Base-by-base conservation (phyloP, 2,113 vertebrate genomes). In the Microcebus griseorufus region DNA sequence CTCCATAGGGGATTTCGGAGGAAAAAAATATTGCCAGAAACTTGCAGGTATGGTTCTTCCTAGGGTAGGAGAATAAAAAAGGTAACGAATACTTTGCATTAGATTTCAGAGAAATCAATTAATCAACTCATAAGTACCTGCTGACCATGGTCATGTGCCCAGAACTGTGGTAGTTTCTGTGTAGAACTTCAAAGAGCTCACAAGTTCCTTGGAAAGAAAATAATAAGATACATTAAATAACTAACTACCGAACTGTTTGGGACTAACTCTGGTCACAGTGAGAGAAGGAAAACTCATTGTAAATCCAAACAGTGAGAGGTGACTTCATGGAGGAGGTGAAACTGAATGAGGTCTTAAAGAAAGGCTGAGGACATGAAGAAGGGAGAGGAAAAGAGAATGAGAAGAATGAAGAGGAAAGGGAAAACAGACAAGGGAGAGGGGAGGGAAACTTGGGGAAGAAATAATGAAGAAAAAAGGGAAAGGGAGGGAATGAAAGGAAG, bases 181-280 rank as follows among this genome's bases (percentile, higher is more conserved):
- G 48, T 20, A 94, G 64, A 55, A 70, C 16, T 78, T 94, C 70
- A 82, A 92, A 95, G 79, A 94, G 17, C 34, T 80, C 76, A 79
- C 9, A 42, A 82, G 42, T 72, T 87, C 12, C 1, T 58, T 72
- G 48, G 60, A 75, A 64, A 76, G 48, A 51, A 85, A 67, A 84
- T n/a, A 82, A 42, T 18, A 42, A 18, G 23, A 78, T 34, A 37
- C 27, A 64, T 32, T 51, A 69, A 82, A 45, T 48, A 81, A 80
- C 42, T 72, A 45, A 29, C 12, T 23, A 48, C 55, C 32, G 62
- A 80, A 48, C 18, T 70, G 2, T 73, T 58, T 48, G 29, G 20
- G 79, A 27, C 37, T 58, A 58, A 80, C 58, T 90, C 14, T 62
- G 8, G n/a, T 79, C 64, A 70, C 27, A 25, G 18, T 13, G 53